phyloP scores from a whole-genome alignment of 2,888 invertebrate genomes.

The Drosophila anceps region DNA sequence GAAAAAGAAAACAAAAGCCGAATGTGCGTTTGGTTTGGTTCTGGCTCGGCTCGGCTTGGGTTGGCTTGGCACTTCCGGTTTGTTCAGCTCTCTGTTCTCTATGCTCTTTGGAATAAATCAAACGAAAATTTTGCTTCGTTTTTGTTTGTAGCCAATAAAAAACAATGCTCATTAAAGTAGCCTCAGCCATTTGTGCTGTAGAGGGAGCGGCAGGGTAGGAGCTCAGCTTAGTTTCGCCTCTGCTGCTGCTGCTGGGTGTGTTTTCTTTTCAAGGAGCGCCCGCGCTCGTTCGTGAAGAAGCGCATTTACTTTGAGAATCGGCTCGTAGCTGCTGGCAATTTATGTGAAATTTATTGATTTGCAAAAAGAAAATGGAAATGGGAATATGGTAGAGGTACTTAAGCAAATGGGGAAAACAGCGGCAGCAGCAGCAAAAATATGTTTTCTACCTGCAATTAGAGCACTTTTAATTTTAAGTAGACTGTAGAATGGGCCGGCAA shows the following conservation, averaged over 20 bases:
- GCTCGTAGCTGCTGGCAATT: conserved; percentile 48
- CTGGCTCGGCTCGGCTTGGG: conserved; percentile 29
- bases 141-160: conserved; percentile 39
- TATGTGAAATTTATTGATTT: conserved; percentile 75
- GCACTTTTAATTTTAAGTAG: conserved; percentile 54
- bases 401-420: conserved; percentile 1
- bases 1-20: conserved; percentile 56
- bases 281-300: conserved; percentile 66
- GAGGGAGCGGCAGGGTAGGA: neutral
- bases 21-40: conserved; percentile 47
- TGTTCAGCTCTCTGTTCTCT: conserved; percentile 18
- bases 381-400: conserved; percentile 39
- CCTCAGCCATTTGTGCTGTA: conserved; percentile 13
- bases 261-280: conserved; percentile 62
- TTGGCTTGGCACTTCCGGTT: conserved; percentile 76
- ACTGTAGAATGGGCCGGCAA: conserved; percentile 8
- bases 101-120: conserved; percentile 78
- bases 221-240: neutral
- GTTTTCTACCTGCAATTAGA: conserved; percentile 53
- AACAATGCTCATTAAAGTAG: conserved; percentile 47
- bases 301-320: conserved; percentile 68
- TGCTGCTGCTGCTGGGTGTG: conserved; percentile 47
- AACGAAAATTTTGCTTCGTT: conserved; percentile 64
- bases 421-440: neutral
- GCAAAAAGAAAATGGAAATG: conserved; percentile 63